Evolutionary conservation across 1,140 invertebrate species (phyloP), one percentile per base, ranked within the genome.

Genomic region (Drosophila kikkawai): DNA sequence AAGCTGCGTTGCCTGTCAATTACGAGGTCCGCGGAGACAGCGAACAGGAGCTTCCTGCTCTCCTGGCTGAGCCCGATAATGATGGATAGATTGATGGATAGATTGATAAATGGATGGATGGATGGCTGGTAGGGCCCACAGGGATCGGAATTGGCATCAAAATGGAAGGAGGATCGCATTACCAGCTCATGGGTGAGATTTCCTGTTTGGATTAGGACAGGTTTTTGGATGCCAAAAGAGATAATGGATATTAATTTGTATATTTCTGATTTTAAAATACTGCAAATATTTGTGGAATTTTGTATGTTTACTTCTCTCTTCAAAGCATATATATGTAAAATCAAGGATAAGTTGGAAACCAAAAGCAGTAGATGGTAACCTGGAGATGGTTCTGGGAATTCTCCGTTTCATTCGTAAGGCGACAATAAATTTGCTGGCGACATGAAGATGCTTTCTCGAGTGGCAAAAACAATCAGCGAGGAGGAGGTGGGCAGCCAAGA

Each of bases 401-500:
- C 37, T 59, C 32, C 22, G 39, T 50, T 41, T 45, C 69, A 17
- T 32, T 74, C 37, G 15, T 15, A 11, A 47, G 51, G 44, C 29
- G 55, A 73, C 68, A 73, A 74, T 73, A 74, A 73, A 74, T 60
- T 71, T 73, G 70, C 37, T 41, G 53, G 55, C 70, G 68, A 74
- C 70, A 74, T 60, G 70, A 73, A 74, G 70, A 73, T 74, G 70
- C 70, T 73, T 60, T 73, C 67, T 68, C 70, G 55, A 74, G 70
- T 74, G 68, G 70, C 68, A 73, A 73, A 74, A 73, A 74, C 55
- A 74, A 74, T 51, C 68, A 74, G 68, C 22, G 63, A 7, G 22
- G 41, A 6, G 34, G 41, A 5, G n/a, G 29, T 13, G n/a, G 34
- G 12, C 29, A 19, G 11, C n/a, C n/a, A 53, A 36, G 19, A 17